A percentile compares a stretch with the other conserved stretches of the same genome.
These are phyloP conservation scores for Melipona bicolor DNA, from an alignment of 2,888 invertebrate genomes.

Conservation along the genomic window DNA sequence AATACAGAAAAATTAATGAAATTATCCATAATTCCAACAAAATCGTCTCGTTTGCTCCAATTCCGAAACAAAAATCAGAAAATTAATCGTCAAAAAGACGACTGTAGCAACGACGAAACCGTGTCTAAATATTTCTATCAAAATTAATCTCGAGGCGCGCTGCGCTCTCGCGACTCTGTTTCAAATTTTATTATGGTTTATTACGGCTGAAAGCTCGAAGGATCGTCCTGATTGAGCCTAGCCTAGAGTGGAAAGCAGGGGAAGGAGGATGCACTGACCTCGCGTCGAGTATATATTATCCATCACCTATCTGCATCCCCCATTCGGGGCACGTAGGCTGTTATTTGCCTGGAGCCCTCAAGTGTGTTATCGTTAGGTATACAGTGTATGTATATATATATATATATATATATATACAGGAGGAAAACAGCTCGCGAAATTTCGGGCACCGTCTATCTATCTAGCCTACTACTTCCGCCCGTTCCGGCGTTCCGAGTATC, in stretches of 20 bases:
- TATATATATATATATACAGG: too few relatives aligned
- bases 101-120: not conserved
- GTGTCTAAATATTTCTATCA: too few relatives aligned
- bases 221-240: not conserved
- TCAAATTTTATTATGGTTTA: too few relatives aligned
- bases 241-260: not conserved
- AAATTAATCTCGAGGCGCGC: too few relatives aligned
- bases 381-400: not conserved
- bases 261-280: not conserved
- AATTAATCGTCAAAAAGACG: not conserved
- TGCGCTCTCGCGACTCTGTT: too few relatives aligned
- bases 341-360: slow-evolving; percentile 24
- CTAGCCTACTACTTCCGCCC: not conserved
- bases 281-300: slow-evolving; percentile 22
- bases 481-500: slow-evolving; percentile 20
- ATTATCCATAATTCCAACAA: too few relatives aligned
- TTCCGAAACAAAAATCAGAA: too few relatives aligned
- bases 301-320: slow-evolving; percentile 15
- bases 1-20: too few relatives aligned
- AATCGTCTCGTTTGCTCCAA: too few relatives aligned
- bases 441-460: slow-evolving; percentile 29
- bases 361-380: slow-evolving; percentile 38
- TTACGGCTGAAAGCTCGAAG: not conserved
- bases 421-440: slow-evolving; percentile 33
- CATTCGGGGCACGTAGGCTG: slow-evolving; percentile 21